Conservation (phyloP, 2,888 invertebrate genomes). For the Epinotia ramella region DNA sequence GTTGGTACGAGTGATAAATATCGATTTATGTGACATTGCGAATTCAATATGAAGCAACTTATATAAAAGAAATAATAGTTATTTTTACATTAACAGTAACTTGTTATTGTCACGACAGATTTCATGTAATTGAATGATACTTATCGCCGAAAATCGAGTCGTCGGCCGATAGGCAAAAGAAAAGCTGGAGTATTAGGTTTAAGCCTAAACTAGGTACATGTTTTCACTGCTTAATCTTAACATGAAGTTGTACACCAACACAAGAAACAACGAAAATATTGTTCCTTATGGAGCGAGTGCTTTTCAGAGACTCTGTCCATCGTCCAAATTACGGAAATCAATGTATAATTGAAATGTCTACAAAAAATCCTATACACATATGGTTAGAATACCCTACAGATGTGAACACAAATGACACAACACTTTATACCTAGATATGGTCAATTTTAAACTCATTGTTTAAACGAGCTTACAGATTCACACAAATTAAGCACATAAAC, state of each 20-base stretch:
- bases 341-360: slow-evolving; percentile 7
- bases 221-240: slow-evolving; percentile 6
- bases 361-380: slow-evolving; percentile 20
- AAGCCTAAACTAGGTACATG: slow-evolving; percentile 14
- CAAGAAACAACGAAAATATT: neutral
- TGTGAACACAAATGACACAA: slow-evolving; percentile 27
- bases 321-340: neutral
- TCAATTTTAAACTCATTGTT: slow-evolving; percentile 11
- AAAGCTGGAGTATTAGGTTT: slow-evolving; percentile 15
- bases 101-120: slow-evolving; percentile 67
- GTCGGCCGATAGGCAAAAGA: slow-evolving; percentile 10
- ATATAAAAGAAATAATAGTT: slow-evolving; percentile 14
- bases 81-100: slow-evolving; percentile 52
- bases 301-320: neutral
- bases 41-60: slow-evolving; percentile 16
- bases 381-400: slow-evolving; percentile 15
- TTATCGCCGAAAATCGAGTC: neutral
- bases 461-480: slow-evolving; percentile 11
- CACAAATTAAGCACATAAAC: slow-evolving; percentile 10
- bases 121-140: slow-evolving; percentile 18
- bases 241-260: slow-evolving; percentile 7
- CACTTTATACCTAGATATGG: slow-evolving; percentile 14
- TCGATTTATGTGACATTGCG: slow-evolving; percentile 3
- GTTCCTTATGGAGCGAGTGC: slow-evolving; percentile 13
- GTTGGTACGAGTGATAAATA: slow-evolving; percentile 38